Evolutionary conservation across 2,797 vertebrate species (phyloP).

Genomic region (Oreochromis mossambicus): DNA sequence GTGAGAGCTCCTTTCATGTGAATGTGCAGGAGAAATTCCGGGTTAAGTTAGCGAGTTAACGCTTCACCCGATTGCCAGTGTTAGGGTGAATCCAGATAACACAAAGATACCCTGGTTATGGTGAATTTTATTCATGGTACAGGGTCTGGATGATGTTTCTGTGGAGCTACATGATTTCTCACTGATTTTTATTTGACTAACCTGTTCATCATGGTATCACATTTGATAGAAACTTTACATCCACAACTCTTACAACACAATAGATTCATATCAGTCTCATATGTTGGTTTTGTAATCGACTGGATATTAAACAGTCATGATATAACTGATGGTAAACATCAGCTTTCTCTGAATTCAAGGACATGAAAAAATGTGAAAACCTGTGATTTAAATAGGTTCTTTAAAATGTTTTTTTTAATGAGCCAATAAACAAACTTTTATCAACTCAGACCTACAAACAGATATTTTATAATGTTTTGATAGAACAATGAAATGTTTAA

Average conservation of each 20-base stretch:
- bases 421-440: rapidly evolving
- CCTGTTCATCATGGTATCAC: too few relatives aligned
- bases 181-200: too few relatives aligned
- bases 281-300: rapidly evolving
- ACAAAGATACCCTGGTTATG: not conserved
- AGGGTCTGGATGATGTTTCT: not conserved
- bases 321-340: too few relatives aligned
- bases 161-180: too few relatives aligned
- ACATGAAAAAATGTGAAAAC: not conserved
- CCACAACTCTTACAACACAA: rapidly evolving
- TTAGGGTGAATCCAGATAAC: not conserved
- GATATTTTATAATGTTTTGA: not conserved
- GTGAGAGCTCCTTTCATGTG: too few relatives aligned
- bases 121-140: not conserved
- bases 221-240: too few relatives aligned
- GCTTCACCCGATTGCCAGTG: not conserved
- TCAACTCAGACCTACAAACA: rapidly evolving
- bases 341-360: not conserved
- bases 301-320: rapidly evolving
- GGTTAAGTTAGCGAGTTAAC: not conserved
- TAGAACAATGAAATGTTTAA: not conserved
- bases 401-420: not conserved
- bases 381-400: not conserved
- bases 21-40: not conserved
- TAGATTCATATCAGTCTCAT: too few relatives aligned